Conservation (phyloP, 92 coral and sea anemone genomes). For the Epizoanthus fatuus region DNA sequence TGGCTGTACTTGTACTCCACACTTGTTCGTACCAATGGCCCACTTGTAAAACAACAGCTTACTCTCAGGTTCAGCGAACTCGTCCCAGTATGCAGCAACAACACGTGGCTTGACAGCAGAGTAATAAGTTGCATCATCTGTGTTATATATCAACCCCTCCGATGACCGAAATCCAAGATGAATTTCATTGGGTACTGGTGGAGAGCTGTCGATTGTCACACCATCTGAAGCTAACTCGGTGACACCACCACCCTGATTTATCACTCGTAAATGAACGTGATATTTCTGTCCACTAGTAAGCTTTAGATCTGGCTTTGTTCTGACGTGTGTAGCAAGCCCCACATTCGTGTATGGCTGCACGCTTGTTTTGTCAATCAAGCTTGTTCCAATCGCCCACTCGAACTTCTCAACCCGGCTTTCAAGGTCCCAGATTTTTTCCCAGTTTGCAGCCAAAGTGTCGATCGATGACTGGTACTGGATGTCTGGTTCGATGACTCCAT, state of each 20-base stretch:
- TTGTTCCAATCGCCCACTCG: constrained; percentile 91
- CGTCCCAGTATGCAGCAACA: constrained; percentile 79
- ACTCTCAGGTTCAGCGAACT: constrained; percentile 84
- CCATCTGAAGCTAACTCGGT: constrained; percentile 88
- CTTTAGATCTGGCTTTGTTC: constrained; percentile 51
- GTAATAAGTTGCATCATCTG: constrained; percentile 54
- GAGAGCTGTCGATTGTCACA: constrained; percentile 82
- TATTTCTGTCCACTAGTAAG: constrained; percentile 82
- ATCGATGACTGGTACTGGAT: constrained; percentile 85
- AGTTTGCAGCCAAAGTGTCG: constrained; percentile 83
- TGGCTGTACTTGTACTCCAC: constrained; percentile 96
- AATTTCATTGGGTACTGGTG: constrained; percentile 76
- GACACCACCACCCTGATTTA: constrained; percentile 82
- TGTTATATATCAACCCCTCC: constrained; percentile 66
- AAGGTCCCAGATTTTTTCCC: constrained; percentile 97
- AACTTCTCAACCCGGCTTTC: constrained; percentile 87
- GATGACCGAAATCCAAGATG: constrained; percentile 63
- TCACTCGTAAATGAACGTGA: constrained; percentile 70
- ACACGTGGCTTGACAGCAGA: constrained; percentile 65
- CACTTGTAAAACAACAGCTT: constrained; percentile 96
- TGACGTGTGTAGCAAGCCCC: constrained; percentile 93
- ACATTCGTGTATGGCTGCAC: constrained; percentile 72
- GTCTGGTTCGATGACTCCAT: constrained; percentile 94
- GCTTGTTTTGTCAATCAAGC: constrained; percentile 51
- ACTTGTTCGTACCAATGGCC: constrained; percentile 89